A percentile compares a stretch with the other conserved stretches of the same genome.
Evolutionary conservation across 2,888 invertebrate genomes (phyloP).

Genomic region (Orthonychiurus folsomi): DNA sequence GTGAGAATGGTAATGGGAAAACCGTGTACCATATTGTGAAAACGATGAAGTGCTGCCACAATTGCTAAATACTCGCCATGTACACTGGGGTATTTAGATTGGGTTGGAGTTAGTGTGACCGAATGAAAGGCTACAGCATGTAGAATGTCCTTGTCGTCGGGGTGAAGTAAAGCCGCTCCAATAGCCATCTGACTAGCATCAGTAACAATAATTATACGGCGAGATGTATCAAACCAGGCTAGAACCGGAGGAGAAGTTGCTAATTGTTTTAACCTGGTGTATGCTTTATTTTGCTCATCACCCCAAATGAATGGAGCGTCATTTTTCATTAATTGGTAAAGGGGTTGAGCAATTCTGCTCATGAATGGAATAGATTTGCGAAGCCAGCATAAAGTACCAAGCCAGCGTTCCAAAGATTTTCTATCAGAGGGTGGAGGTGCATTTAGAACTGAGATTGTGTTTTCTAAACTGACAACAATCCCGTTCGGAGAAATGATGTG

Average conservation of each 20-base stretch:
- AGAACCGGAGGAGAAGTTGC: slow-evolving; percentile 1
- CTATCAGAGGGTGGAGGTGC: background rate
- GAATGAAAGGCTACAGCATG: background rate
- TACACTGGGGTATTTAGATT: background rate
- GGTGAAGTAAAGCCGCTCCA: background rate
- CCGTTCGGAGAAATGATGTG: background rate
- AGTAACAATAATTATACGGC: too few species aligned
- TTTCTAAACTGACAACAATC: background rate
- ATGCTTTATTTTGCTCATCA: background rate
- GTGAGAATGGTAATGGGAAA: background rate
- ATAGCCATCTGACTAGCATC: background rate
- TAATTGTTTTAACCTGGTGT: background rate
- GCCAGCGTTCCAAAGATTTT: background rate
- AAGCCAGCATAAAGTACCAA: background rate
- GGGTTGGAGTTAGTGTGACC: background rate
- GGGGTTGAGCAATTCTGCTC: background rate
- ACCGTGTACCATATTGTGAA: background rate
- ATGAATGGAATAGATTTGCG: background rate
- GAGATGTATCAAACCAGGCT: background rate
- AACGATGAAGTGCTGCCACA: background rate
- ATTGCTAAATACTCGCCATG: background rate
- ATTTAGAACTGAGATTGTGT: background rate
- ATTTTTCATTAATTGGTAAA: background rate
- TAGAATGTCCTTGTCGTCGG: too few species aligned
- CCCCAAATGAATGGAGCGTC: slow-evolving; percentile 1